Percentiles rank a stretch among this genome's conserved stretches.
These are phyloP conservation scores for Lasiurus borealis DNA, from an alignment of 2,113 vertebrate genomes.

Conservation along the genomic window DNA sequence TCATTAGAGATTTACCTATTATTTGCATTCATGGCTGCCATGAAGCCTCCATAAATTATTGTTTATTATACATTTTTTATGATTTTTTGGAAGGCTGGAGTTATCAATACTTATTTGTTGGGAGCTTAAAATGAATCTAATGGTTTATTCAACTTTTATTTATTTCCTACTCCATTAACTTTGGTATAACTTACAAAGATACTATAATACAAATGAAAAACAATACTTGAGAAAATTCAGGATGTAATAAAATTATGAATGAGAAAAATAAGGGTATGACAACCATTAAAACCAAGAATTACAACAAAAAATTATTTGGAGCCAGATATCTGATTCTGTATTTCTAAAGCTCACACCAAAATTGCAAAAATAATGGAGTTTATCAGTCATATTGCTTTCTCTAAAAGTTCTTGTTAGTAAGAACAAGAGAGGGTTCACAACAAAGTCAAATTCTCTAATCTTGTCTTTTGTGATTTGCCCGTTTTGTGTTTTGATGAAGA, in stretches of 20 bases:
- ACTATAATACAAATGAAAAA: background rate
- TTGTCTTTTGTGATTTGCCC: background rate
- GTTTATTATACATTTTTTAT: slow-evolving; percentile 23
- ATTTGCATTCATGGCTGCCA: slow-evolving; percentile 26
- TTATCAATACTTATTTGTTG: slow-evolving; percentile 49
- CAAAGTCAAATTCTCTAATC: background rate
- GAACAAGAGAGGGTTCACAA: background rate
- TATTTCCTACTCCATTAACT: slow-evolving; percentile 12
- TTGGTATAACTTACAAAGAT: slow-evolving; percentile 23
- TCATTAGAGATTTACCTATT: background rate
- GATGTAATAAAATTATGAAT: slow-evolving; percentile 4
- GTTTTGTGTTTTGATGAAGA: slow-evolving; percentile 45
- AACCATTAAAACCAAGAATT: slow-evolving; percentile 3
- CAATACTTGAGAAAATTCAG: slow-evolving; percentile 41
- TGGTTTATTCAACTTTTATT: background rate
- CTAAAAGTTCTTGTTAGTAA: background rate
- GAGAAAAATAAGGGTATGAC: background rate
- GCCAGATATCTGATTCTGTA: background rate
- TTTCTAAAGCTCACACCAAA: background rate
- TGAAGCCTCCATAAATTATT: slow-evolving; percentile 47
- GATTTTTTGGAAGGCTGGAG: slow-evolving; percentile 5
- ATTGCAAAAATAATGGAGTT: slow-evolving; percentile 35
- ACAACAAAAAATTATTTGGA: background rate
- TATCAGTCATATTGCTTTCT: background rate
- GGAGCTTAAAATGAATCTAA: slow-evolving; percentile 38